These are phyloP conservation scores for Caloenas nicobarica DNA, from an alignment of 2,113 vertebrate species.

Conservation along the genomic window DNA sequence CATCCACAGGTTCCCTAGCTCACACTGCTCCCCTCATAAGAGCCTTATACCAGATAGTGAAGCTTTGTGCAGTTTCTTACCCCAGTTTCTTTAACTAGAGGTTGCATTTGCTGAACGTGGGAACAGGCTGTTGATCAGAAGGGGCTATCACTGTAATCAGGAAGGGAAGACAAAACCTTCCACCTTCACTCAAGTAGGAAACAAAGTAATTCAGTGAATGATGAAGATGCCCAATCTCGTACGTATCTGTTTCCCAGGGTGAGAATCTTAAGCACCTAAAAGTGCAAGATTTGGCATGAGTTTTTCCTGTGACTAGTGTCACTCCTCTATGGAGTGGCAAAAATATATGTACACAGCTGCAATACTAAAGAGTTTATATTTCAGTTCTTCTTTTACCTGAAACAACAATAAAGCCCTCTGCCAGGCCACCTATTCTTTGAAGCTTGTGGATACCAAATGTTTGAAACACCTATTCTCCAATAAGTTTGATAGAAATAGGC, in stretches of 20 bases:
- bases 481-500: not conserved
- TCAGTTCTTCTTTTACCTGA: not conserved
- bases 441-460: not conserved
- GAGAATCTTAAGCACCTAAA: not conserved
- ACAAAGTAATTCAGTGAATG: not conserved
- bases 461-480: not conserved
- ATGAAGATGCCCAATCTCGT: not conserved
- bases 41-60: not conserved
- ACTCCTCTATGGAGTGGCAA: not conserved
- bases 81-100: not conserved
- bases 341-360: not conserved
- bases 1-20: not conserved
- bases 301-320: not conserved
- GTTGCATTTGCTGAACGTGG: not conserved
- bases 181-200: not conserved
- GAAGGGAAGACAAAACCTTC: not conserved
- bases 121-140: not conserved
- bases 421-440: not conserved
- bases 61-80: not conserved
- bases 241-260: not conserved
- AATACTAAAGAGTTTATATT: not conserved
- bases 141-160: not conserved
- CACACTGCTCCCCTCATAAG: rapidly evolving
- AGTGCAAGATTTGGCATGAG: not conserved
- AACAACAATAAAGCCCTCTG: not conserved